Evolutionary conservation across 2,888 invertebrate genomes (phyloP), one percentile per base, ranked within the genome.

Genomic region (Epicampocera succincta): DNA sequence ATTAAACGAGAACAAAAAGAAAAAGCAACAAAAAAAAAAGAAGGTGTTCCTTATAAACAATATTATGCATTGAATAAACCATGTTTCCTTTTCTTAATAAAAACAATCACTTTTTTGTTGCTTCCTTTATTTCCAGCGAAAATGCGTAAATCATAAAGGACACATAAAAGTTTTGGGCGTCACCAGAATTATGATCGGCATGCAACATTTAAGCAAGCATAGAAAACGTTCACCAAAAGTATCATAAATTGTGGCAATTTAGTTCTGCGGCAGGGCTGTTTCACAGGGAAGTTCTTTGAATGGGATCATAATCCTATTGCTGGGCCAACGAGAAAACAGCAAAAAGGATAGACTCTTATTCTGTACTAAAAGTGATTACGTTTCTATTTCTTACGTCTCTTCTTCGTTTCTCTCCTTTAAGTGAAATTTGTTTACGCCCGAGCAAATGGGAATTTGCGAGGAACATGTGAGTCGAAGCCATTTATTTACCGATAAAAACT

Each of bases 61-160:
- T 40, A 78, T 58, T 65, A 71, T 78, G 60, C 52, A 60, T 25
- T 60, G 44, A 17, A 66, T 72, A 66, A 19, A 44, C 48, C 25
- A 48, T 65, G 13, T 65, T 75, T 56, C 33, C 17, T 75, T 71
- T 71, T 71, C 65, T 21, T 17, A 80, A 50, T 58, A 75, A 61
- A 72, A 15, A 77, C 63, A 50, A 73, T 46, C 33, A 63, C 13
- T 56, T 56, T 56, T 25, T 15, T 54, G 33, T 15, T 52, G 52
- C 58, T 44, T 17, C 11, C 54, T 25, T 48, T 54, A 33, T 21
- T 58, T 25, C 56, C 50, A 38, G 44, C 12, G 9, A 69, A 77
- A 74, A 78, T 82, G 82, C 77, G 75, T 82, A 82, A 82, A 77
- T 82, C 84, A 80, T 80, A 80, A 63, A 82, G 54, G 46, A 81